These are phyloP conservation scores for Chelonus insularis DNA, from an alignment of 1,140 invertebrate species.

Conservation along the genomic window DNA sequence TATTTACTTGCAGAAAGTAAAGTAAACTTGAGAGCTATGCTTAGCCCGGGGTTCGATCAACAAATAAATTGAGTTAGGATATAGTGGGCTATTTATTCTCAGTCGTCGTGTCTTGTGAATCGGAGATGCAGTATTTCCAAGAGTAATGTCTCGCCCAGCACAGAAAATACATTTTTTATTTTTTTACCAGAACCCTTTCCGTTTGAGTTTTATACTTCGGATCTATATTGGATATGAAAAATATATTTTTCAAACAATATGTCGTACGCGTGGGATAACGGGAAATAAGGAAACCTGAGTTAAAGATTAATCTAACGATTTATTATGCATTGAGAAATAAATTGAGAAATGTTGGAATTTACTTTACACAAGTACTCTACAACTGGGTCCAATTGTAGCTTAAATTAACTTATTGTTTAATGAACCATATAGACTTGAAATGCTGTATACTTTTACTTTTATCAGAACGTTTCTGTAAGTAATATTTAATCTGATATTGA, in stretches of 20 bases:
- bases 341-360: not conserved
- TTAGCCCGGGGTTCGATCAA: conserved; percentile 12
- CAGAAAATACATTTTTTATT: too few species aligned
- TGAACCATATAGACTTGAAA: too few species aligned
- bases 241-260: not conserved
- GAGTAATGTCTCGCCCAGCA: conserved; percentile 9
- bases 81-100: not conserved
- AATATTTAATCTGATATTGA: too few species aligned
- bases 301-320: conserved; percentile 20
- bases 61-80: conserved; percentile 25
- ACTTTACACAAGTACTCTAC: not conserved
- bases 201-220: not conserved
- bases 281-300: too few species aligned
- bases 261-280: too few species aligned
- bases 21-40: conserved; percentile 11
- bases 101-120: conserved; percentile 2
- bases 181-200: not conserved
- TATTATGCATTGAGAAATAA: conserved; percentile 19
- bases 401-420: too few species aligned
- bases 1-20: conserved; percentile 1
- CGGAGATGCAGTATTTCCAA: not conserved
- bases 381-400: too few species aligned
- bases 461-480: too few species aligned
- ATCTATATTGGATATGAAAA: too few species aligned
- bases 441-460: too few species aligned